Percentiles rank a stretch among this genome's conserved stretches.
Evolutionary conservation across 2,888 invertebrate genomes (phyloP).

Genomic region (Callyntrura guangdongensis): DNA sequence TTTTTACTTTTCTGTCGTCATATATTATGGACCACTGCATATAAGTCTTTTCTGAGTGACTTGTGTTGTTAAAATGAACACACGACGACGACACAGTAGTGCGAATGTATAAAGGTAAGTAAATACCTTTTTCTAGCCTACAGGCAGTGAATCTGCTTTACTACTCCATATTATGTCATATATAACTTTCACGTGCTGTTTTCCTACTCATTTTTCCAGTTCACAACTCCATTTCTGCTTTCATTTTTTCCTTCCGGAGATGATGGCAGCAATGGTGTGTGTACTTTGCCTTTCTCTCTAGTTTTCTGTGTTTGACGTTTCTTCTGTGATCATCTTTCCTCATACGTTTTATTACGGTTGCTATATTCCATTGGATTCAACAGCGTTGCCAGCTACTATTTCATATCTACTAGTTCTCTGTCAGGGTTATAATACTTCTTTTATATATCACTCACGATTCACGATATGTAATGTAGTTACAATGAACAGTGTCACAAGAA

Average conservation of each 20-base stretch:
- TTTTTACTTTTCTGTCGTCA: constrained; percentile 1
- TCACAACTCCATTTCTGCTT: constrained; percentile 8
- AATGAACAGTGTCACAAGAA: constrained; percentile 5
- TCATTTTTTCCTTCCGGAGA: constrained; percentile 48
- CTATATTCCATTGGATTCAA: constrained; percentile 14
- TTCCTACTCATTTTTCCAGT: constrained; percentile 5
- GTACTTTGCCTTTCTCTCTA: constrained; percentile 9
- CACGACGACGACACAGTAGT: not conserved
- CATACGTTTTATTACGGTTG: constrained; percentile 59
- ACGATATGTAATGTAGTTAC: constrained; percentile 9
- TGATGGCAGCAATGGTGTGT: constrained; percentile 6
- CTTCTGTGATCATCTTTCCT: constrained; percentile 60
- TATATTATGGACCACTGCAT: constrained; percentile 19
- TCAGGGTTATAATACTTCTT: not conserved
- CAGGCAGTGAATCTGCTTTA: constrained; percentile 18
- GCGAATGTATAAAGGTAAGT: not conserved
- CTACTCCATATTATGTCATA: not conserved
- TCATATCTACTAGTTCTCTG: not conserved
- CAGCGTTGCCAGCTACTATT: constrained; percentile 4
- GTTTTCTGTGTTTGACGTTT: constrained; percentile 67
- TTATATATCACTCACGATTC: not conserved
- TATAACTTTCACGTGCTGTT: constrained; percentile 12
- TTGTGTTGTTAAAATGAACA: constrained; percentile 16
- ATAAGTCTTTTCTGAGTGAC: constrained; percentile 34
- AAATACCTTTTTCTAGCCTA: constrained; percentile 12